phyloP scores from a whole-genome alignment of 2,113 vertebrate species.

The Alouatta palliata region DNA sequence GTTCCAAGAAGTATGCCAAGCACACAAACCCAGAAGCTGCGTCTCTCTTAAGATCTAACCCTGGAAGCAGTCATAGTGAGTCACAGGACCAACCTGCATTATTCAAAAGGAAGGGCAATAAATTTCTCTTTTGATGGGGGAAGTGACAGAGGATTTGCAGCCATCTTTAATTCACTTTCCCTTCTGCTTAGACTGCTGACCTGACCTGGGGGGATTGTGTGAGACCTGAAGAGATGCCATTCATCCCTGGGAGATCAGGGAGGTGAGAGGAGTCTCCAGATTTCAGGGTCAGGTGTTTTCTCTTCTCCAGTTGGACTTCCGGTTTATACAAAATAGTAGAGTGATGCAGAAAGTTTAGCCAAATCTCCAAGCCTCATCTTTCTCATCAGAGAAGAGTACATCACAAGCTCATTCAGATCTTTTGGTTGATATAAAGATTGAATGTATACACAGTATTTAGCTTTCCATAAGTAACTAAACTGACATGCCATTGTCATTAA shows the following conservation, averaged over 20 bases:
- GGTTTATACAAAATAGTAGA: not conserved
- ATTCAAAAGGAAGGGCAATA: not conserved
- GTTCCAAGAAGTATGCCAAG: not conserved
- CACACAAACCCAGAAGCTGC: not conserved
- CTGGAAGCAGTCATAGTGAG: not conserved
- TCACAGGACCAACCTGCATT: not conserved
- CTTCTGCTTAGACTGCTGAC: not conserved
- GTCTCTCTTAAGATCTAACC: not conserved
- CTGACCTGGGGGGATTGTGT: accelerated
- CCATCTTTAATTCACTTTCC: not conserved
- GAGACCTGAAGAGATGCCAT: not conserved
- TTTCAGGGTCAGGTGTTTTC: too few species aligned
- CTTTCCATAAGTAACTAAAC: not conserved
- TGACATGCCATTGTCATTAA: not conserved
- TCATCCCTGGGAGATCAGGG: not conserved
- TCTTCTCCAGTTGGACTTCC: not conserved
- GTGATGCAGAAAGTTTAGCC: not conserved
- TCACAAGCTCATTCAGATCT: not conserved
- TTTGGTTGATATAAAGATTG: not conserved
- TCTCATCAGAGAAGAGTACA: not conserved
- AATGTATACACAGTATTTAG: not conserved
- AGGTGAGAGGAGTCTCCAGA: not conserved
- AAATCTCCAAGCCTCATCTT: not conserved
- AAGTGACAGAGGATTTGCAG: not conserved
- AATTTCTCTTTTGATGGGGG: not conserved